phyloP scores from a whole-genome alignment of 2,113 vertebrate species.

The Galbula dea region DNA sequence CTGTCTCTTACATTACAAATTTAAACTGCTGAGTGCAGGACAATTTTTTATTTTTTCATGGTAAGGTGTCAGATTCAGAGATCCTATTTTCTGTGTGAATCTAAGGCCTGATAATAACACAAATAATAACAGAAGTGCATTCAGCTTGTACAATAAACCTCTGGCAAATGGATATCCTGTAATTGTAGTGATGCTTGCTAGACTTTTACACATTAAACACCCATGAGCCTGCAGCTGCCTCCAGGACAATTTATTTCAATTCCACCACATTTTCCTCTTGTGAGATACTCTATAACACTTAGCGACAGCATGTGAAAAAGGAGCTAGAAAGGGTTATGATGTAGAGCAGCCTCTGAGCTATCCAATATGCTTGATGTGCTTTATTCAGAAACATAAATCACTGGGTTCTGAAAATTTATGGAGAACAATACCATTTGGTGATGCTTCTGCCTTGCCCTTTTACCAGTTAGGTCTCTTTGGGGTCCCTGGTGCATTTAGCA shows the following conservation, averaged over 20 bases:
- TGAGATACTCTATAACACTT: conserved; percentile 1
- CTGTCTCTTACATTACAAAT: background rate
- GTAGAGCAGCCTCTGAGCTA: background rate
- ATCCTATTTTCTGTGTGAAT: background rate
- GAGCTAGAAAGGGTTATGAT: background rate
- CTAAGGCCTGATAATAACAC: background rate
- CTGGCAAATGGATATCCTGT: background rate
- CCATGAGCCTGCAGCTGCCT: background rate
- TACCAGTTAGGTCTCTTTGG: background rate
- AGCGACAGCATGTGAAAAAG: conserved; percentile 4
- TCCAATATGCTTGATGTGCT: background rate
- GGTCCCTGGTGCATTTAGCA: background rate
- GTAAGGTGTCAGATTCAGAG: background rate
- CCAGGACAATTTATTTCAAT: conserved; percentile 44
- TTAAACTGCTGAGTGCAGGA: background rate
- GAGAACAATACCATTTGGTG: background rate
- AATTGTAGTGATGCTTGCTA: background rate
- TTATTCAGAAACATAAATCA: background rate
- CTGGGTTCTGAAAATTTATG: background rate
- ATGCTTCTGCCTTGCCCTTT: background rate
- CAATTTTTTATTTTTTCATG: background rate
- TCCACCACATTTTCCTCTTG: conserved; percentile 14
- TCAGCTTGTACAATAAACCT: background rate
- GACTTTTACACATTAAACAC: background rate
- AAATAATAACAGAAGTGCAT: background rate